Percentiles rank a stretch among this genome's conserved stretches.
Evolutionary conservation across 2,888 invertebrate genomes (phyloP).

Genomic region (Brenthis hecate): DNA sequence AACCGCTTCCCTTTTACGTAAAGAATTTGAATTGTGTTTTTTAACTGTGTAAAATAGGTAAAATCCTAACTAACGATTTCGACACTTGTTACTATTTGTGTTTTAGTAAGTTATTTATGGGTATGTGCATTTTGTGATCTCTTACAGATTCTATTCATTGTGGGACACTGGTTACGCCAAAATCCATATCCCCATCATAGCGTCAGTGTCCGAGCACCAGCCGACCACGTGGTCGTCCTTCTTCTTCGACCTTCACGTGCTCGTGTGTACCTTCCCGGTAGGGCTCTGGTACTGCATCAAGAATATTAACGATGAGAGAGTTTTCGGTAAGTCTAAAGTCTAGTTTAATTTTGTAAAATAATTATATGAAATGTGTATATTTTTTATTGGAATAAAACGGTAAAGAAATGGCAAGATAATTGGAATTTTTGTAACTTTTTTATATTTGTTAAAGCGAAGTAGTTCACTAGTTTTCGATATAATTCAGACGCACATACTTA

Average conservation of each 20-base stretch:
- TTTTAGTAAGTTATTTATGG: background rate
- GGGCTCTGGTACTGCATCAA: conserved; percentile 99
- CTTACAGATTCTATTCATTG: conserved; percentile 94
- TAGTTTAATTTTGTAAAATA: background rate
- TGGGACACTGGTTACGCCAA: conserved; percentile 99
- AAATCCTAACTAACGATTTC: too few species aligned
- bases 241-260: conserved; percentile 98
- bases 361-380: background rate
- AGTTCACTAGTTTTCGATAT: too few species aligned
- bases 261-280: conserved; percentile 98
- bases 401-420: too few species aligned
- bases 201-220: conserved; percentile 99
- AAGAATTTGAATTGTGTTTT: too few species aligned
- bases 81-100: too few species aligned
- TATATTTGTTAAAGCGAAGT: too few species aligned
- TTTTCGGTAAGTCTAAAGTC: conserved; percentile 89
- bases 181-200: conserved; percentile 99
- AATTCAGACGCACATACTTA: too few species aligned
- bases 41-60: too few species aligned
- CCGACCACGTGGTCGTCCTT: conserved; percentile 99
- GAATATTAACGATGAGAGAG: conserved; percentile 97
- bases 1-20: too few species aligned
- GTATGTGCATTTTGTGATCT: background rate
- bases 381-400: too few species aligned
- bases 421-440: too few species aligned